phyloP scores from a whole-genome alignment of 2,797 vertebrate genomes.

The Peromyscus aztecus region DNA sequence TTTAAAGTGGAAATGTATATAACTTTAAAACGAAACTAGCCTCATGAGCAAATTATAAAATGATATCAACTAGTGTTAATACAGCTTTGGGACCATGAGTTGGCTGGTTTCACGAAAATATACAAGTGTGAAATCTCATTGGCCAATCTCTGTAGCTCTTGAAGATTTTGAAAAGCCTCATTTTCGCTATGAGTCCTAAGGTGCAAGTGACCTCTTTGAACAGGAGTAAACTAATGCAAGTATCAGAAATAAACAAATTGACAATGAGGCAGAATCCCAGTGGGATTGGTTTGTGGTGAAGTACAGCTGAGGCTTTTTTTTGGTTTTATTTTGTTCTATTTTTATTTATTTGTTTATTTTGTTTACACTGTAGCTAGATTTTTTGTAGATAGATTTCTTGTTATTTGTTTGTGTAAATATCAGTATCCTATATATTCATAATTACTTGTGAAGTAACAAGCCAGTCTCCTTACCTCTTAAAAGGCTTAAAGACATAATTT shows the following conservation, averaged over 20 bases:
- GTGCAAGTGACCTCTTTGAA: conserved; percentile 3
- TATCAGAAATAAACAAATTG: conserved; percentile 16
- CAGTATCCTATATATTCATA: not conserved
- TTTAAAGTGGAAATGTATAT: not conserved
- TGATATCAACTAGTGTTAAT: not conserved
- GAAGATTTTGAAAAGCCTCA: not conserved
- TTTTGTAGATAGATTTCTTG: not conserved
- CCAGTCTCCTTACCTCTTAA: conserved; percentile 37
- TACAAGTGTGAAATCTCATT: not conserved
- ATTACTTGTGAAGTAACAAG: conserved; percentile 18
- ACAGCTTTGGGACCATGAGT: not conserved
- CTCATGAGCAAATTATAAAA: not conserved
- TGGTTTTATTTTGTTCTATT: not conserved
- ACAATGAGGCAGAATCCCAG: not conserved
- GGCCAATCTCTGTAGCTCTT: not conserved
- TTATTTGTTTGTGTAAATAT: not conserved
- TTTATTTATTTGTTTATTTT: no score
- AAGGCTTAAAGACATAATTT: not conserved
- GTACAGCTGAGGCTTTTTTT: not conserved
- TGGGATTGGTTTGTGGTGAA: not conserved
- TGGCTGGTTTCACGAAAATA: not conserved
- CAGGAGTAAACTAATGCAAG: not conserved
- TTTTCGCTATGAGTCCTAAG: not conserved
- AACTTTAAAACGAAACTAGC: not conserved
- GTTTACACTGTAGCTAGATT: not conserved